Evolutionary conservation across 1,140 invertebrate genomes (phyloP).

Genomic region (Micrasema longulum): DNA sequence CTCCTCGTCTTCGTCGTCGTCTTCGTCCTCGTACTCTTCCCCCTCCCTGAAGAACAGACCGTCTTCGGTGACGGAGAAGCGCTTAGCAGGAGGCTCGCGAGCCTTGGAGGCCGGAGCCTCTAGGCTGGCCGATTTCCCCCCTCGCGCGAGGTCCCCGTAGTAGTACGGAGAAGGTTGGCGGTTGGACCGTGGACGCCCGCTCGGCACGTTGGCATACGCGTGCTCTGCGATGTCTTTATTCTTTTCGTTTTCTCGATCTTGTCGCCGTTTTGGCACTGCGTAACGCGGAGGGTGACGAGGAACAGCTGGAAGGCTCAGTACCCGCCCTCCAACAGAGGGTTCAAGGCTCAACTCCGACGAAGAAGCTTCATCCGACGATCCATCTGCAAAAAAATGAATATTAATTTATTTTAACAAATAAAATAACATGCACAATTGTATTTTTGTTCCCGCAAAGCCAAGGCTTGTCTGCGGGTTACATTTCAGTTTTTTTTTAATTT

Average conservation of each 20-base stretch:
- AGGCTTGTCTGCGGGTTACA: no score
- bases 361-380: conserved; percentile 59
- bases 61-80: conserved; percentile 76
- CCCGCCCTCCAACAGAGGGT: conserved; percentile 48
- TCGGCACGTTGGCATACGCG: conserved; percentile 59
- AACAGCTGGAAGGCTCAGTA: conserved; percentile 34
- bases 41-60: conserved; percentile 60
- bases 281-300: conserved; percentile 32
- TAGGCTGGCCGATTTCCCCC: conserved; percentile 75
- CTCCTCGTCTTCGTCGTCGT: conserved; percentile 60
- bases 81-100: conserved; percentile 67
- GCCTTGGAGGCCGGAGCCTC: conserved; percentile 72
- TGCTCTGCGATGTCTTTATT: conserved; percentile 56
- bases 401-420: no score
- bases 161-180: conserved; percentile 84
- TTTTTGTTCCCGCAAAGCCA: no score
- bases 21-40: conserved; percentile 61
- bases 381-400: conserved; percentile 57
- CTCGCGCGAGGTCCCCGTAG: conserved; percentile 75
- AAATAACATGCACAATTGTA: no score
- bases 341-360: conserved; percentile 60
- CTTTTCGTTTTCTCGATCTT: conserved; percentile 20
- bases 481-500: no score
- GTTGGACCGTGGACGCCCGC: conserved; percentile 61
- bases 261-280: conserved; percentile 25